A percentile compares a stretch with the other conserved stretches of the same genome.
Conservation (phyloP, 2,797 vertebrate species). For the Mormyrus proboscirostris region DNA sequence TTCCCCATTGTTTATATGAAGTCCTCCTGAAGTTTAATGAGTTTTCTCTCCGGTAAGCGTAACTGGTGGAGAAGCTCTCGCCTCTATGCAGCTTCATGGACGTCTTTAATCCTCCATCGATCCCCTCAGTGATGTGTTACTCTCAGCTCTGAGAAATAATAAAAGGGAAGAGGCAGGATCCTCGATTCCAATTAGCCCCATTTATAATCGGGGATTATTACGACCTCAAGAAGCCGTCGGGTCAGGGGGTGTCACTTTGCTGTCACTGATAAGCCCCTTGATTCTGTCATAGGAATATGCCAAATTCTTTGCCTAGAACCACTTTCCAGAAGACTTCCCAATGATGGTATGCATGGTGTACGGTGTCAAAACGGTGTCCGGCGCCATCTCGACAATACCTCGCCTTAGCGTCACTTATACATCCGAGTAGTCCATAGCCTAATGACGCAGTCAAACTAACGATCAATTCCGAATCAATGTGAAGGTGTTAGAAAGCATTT, state of each 20-base stretch:
- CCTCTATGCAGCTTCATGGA: conserved; percentile 70
- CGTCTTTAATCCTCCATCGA: conserved; percentile 68
- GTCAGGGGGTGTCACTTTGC: conserved; percentile 46
- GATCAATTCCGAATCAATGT: not conserved
- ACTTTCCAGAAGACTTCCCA: not conserved
- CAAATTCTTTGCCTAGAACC: not conserved
- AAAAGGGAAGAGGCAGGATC: conserved; percentile 59
- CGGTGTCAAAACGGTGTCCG: not conserved
- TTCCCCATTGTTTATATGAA: conserved; percentile 60
- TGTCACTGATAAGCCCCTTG: conserved; percentile 42
- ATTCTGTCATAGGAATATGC: not conserved
- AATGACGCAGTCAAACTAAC: not conserved
- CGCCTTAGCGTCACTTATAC: not conserved
- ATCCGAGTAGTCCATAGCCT: not conserved
- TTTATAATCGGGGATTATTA: conserved; percentile 68
- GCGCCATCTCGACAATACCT: not conserved
- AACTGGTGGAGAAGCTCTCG: conserved; percentile 57
- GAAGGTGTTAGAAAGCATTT: not conserved
- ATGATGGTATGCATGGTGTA: not conserved
- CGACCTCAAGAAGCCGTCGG: conserved; percentile 37
- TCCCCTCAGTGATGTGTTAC: conserved; percentile 65
- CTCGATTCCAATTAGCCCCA: conserved; percentile 57
- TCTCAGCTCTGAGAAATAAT: conserved; percentile 66
- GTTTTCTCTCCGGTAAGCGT: conserved; percentile 34
- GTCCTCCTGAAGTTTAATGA: conserved; percentile 66